Evolutionary conservation across 2,888 invertebrate species (phyloP), one percentile per base, ranked within the genome.

Genomic region (Xiphydria camelus): DNA sequence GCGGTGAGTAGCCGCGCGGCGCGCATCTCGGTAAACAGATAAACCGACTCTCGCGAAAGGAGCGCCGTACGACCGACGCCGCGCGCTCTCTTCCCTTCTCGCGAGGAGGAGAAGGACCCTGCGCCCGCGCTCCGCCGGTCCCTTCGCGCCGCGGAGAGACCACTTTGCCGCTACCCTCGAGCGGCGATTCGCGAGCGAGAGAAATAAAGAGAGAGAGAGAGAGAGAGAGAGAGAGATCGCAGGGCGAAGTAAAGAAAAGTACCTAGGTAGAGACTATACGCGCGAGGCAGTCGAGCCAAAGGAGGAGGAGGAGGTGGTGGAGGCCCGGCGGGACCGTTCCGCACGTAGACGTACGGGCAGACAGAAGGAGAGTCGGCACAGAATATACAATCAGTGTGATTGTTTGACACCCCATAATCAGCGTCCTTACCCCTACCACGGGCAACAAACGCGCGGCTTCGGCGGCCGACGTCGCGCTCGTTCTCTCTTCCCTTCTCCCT

Each of bases 401-500:
- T 75, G 73, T 75, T 75, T 75, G 73, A 75, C 74, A 73, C 75
- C 74, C 75, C 75, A 73, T 75, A 74, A 75, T 75, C 74, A 75
- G 68, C 64, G 64, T 70, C 66, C 64, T 69, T 70, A 67, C 65
- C 68, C 64, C 67, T 56, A 55, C 62, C 45, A 40, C 22, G 36
- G 26, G 22, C 34, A 25, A 14, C 48, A 23, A 33, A 37, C 38
- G 38, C 15, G 29, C 29, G 29, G 29, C 29, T 29, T 29, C 32
- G 38, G 18, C 31, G 29, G 22, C 14, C 43, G 20, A 31, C 21
- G 25, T 21, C 37, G 19, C 22, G 20, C 9, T 15, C n/a, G 12
- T 37, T 21, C n/a, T 21, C 10, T 15, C 49, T 47, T 48, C 43
- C 47, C 47, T 36, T 45, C 47, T 36, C 40, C 32, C 42, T 41